These are phyloP conservation scores for Hydractinia symbiolongicarpus DNA, from an alignment of 30 jellyfish, hydroid and myxozoan genomes.

Conservation along the genomic window DNA sequence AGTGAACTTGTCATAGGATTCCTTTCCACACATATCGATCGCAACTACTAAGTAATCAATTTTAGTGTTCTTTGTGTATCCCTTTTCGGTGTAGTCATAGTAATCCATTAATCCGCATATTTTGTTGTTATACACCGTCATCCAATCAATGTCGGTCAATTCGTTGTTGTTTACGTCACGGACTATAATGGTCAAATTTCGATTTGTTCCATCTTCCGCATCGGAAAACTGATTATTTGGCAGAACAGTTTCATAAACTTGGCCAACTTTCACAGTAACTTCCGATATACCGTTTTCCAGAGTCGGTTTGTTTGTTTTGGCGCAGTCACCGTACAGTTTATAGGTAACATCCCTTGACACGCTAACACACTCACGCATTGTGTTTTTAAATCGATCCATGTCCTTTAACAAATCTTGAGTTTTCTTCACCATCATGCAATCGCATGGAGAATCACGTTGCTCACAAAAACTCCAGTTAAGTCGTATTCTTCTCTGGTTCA, in stretches of 20 bases:
- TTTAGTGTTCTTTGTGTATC: conserved; percentile 4
- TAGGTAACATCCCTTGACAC: not conserved
- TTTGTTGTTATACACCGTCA: not conserved
- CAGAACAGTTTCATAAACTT: not conserved
- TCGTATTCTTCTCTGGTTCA: not conserved
- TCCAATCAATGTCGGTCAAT: conserved; percentile 15
- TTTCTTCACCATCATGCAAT: conserved; percentile 9
- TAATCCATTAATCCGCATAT: conserved; percentile 61
- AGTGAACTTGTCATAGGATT: conserved; percentile 4
- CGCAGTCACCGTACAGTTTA: conserved; percentile 21
- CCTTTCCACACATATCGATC: conserved; percentile 34
- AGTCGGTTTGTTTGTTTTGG: conserved; percentile 16
- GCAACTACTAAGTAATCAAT: conserved; percentile 17
- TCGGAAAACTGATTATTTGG: conserved; percentile 25
- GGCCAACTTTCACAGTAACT: conserved; percentile 10
- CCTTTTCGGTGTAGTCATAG: conserved; percentile 1
- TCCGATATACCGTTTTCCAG: conserved; percentile 21
- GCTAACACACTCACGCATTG: not conserved
- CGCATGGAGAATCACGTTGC: conserved; percentile 5
- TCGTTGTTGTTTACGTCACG: not conserved
- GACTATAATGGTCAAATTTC: conserved; percentile 7
- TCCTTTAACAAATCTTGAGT: conserved; percentile 20
- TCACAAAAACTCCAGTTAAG: conserved; percentile 31
- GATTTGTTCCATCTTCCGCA: conserved; percentile 28
- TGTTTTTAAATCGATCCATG: not conserved